phyloP scores from a whole-genome alignment of 2,888 invertebrate species.

The Tenthredo amoena region DNA sequence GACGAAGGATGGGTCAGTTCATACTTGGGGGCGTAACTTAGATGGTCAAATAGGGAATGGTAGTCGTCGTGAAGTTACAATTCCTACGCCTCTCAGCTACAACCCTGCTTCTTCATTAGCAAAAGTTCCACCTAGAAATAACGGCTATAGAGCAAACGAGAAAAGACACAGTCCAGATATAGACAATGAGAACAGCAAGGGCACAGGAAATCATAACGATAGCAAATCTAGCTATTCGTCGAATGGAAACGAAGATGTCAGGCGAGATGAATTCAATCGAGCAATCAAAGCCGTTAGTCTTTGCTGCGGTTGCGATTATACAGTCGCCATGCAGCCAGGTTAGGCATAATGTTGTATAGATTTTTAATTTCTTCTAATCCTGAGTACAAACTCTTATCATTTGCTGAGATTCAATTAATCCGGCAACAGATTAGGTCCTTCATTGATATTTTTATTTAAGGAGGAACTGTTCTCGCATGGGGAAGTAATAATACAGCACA shows the following conservation, averaged over 20 bases:
- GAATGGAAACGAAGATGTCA: conserved; percentile 67
- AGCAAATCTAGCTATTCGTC: conserved; percentile 38
- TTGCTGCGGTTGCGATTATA: conserved; percentile 89
- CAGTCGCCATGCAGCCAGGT: conserved; percentile 82
- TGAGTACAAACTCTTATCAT: background rate
- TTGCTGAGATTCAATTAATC: background rate
- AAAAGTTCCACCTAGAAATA: conserved; percentile 68
- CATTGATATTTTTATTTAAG: conserved; percentile 55
- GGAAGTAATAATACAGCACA: conserved; percentile 86
- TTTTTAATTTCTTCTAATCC: background rate
- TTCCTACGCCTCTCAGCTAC: conserved; percentile 81
- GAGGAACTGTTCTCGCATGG: conserved; percentile 86
- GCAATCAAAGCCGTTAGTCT: conserved; percentile 76
- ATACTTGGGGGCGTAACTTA: conserved; percentile 93
- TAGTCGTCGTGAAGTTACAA: conserved; percentile 81
- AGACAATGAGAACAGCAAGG: conserved; percentile 50
- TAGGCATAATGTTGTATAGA: background rate
- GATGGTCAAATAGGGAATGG: conserved; percentile 94
- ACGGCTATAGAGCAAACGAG: conserved; percentile 57
- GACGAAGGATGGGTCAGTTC: conserved; percentile 86
- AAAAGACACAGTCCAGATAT: conserved; percentile 46
- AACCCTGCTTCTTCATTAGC: conserved; percentile 73
- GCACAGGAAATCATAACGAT: conserved; percentile 24
- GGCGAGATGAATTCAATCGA: conserved; percentile 70
- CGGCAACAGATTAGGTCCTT: background rate